phyloP scores from a whole-genome alignment of 2,888 invertebrate genomes.

The Lasioglossum leucozonium region DNA sequence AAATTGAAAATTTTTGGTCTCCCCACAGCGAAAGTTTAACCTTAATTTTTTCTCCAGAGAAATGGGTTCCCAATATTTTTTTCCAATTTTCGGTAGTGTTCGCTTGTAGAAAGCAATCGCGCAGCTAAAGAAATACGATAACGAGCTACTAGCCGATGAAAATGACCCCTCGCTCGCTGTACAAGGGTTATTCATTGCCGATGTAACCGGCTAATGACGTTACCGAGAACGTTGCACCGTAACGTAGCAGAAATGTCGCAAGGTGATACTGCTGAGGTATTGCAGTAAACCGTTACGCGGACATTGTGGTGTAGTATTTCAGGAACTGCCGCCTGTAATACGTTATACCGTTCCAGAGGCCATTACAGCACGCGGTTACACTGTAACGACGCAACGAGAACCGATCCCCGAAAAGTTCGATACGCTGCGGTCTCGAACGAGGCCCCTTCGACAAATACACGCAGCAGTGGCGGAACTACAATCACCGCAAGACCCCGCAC shows the following conservation, averaged over 20 bases:
- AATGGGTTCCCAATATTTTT: too few relatives aligned
- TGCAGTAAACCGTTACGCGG: slow-evolving; percentile 46
- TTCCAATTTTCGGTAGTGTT: background rate
- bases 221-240: slow-evolving; percentile 33
- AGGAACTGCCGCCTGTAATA: slow-evolving; percentile 27
- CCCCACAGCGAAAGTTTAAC: too few relatives aligned
- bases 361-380: background rate
- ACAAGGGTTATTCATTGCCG: slow-evolving; percentile 20
- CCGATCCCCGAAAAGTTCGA: background rate
- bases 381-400: background rate
- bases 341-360: slow-evolving; percentile 10
- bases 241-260: slow-evolving; percentile 33
- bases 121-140: background rate
- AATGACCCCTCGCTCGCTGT: background rate
- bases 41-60: too few relatives aligned
- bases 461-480: too few relatives aligned
- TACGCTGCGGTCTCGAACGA: background rate
- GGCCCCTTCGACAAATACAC: background rate
- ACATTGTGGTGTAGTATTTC: slow-evolving; percentile 45
- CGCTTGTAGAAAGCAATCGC: background rate
- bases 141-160: background rate
- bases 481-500: too few relatives aligned
- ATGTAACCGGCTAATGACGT: slow-evolving; percentile 24
- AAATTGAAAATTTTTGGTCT: too few relatives aligned
- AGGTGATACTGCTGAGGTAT: slow-evolving; percentile 34